These are phyloP conservation scores for Tragelaphus buxtoni DNA, from an alignment of 2,113 vertebrate species.

Conservation along the genomic window DNA sequence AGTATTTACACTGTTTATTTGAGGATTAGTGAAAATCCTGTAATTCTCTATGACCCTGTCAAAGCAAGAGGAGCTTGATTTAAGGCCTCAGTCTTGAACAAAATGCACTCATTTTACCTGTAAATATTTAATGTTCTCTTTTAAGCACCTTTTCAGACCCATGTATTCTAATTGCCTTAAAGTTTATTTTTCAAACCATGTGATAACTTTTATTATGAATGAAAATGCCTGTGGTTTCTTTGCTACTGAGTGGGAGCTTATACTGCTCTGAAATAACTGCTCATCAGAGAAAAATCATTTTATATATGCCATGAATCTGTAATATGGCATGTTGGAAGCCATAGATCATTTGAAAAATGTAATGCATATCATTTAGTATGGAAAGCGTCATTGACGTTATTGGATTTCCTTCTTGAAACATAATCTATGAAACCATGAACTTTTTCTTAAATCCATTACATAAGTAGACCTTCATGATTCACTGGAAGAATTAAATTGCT, in stretches of 20 bases:
- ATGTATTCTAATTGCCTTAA: background rate
- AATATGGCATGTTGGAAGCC: background rate
- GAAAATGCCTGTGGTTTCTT: conserved; percentile 28
- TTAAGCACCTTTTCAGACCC: background rate
- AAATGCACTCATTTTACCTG: background rate
- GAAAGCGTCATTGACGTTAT: background rate
- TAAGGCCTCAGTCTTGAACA: conserved; percentile 45
- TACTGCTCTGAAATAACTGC: background rate
- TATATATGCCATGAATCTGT: background rate
- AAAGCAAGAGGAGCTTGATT: conserved; percentile 70
- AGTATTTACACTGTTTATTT: conserved; percentile 77
- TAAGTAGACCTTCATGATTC: background rate
- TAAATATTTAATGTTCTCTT: conserved; percentile 37
- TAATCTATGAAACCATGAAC: background rate
- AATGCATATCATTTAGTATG: background rate
- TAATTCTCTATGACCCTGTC: conserved; percentile 75
- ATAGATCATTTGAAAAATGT: background rate
- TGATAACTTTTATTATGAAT: conserved; percentile 12
- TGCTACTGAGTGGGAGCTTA: background rate
- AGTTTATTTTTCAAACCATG: conserved; percentile 6
- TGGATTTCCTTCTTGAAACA: conserved; percentile 43
- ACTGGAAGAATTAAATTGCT: background rate
- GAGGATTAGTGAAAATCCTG: conserved; percentile 79
- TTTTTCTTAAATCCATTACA: background rate
- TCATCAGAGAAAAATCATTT: background rate